Conservation (phyloP, 2,113 vertebrate genomes). For the Microtus ochrogaster region DNA sequence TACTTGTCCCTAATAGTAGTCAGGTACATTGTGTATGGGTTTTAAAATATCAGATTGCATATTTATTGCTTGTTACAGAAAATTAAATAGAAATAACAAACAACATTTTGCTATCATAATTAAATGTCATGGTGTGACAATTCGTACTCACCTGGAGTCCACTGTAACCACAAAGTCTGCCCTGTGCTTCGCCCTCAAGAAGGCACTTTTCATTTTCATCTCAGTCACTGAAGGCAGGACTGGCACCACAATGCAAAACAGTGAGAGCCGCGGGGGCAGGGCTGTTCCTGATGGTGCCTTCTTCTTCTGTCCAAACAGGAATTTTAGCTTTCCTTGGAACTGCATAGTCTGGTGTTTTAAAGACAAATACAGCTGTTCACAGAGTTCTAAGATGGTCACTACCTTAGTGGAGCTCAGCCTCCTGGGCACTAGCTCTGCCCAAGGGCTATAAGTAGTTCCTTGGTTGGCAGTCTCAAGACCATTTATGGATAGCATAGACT, state of each 20-base stretch:
- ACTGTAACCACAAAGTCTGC: slow-evolving; percentile 73
- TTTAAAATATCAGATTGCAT: no score
- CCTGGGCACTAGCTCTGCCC: background rate
- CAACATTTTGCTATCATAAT: fast-evolving
- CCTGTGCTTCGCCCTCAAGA: slow-evolving; percentile 92
- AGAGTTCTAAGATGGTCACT: background rate
- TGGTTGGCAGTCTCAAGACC: no score
- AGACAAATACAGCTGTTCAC: background rate
- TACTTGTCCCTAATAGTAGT: background rate
- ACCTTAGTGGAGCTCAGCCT: no score
- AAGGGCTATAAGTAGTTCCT: background rate
- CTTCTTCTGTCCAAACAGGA: slow-evolving; percentile 96
- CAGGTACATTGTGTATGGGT: no score
- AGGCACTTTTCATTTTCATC: slow-evolving; percentile 91
- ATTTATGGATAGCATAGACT: fast-evolving
- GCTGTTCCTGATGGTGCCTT: slow-evolving; percentile 89
- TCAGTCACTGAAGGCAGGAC: slow-evolving; percentile 92
- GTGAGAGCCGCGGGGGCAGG: slow-evolving; percentile 91
- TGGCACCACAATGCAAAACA: slow-evolving; percentile 95
- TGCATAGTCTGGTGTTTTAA: slow-evolving; percentile 93
- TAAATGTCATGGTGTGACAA: background rate
- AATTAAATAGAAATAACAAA: fast-evolving
- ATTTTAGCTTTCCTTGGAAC: slow-evolving; percentile 96
- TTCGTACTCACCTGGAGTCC: slow-evolving; percentile 82
- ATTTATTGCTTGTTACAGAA: background rate